A percentile compares a stretch with the other conserved stretches of the same genome.
phyloP scores from a whole-genome alignment of 2,797 vertebrate genomes.

The Gobionotothen gibberifrons region DNA sequence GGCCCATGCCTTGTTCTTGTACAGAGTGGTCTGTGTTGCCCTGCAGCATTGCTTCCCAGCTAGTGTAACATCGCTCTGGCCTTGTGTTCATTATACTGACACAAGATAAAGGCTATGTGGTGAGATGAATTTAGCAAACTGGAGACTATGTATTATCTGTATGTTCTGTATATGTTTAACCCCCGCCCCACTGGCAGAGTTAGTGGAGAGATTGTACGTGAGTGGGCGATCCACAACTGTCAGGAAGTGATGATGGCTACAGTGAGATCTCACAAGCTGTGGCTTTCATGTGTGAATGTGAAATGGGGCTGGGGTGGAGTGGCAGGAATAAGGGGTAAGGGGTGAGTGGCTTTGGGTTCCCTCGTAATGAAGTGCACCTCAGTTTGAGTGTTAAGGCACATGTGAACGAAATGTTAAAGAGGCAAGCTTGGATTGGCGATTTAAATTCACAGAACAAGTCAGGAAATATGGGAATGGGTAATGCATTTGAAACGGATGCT shows the following conservation, averaged over 20 bases:
- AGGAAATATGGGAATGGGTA: constrained; percentile 31
- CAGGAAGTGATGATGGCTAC: constrained; percentile 76
- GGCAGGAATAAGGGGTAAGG: constrained; percentile 30
- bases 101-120: constrained; percentile 50
- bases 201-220: constrained; percentile 55
- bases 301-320: constrained; percentile 50
- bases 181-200: constrained; percentile 27
- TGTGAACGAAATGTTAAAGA: constrained; percentile 47
- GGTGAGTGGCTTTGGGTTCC: constrained; percentile 30
- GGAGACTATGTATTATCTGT: constrained; percentile 44
- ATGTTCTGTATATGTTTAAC: constrained; percentile 30
- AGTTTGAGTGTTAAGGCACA: constrained; percentile 47
- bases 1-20: constrained; percentile 75
- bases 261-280: constrained; percentile 79
- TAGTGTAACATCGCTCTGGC: constrained; percentile 51
- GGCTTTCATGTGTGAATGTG: constrained; percentile 81
- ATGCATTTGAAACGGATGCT: constrained; percentile 37
- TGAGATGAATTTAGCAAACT: constrained; percentile 37
- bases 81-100: constrained; percentile 70
- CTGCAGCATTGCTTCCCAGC: constrained; percentile 67
- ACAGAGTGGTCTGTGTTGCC: constrained; percentile 72
- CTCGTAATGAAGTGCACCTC: constrained; percentile 53
- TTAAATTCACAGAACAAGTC: constrained; percentile 43
- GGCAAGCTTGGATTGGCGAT: constrained; percentile 19
- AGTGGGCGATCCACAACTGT: constrained; percentile 81